These are phyloP conservation scores for Oligia strigilis DNA, from an alignment of 2,888 invertebrate species.

Conservation along the genomic window DNA sequence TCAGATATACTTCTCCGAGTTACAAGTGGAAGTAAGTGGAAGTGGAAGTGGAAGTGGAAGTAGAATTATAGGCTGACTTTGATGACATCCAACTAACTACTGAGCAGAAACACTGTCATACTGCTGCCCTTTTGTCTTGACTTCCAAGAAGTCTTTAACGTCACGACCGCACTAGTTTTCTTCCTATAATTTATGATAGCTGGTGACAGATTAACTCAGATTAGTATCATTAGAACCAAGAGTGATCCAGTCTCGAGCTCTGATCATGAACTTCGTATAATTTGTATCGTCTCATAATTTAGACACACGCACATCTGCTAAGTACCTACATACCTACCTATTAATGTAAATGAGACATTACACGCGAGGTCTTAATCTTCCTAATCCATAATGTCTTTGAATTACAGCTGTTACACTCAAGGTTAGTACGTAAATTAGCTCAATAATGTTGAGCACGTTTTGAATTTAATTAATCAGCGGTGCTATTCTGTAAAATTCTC, in stretches of 20 bases:
- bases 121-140: background rate
- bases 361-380: conserved; percentile 41
- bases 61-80: no score
- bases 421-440: conserved; percentile 44
- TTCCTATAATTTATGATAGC: background rate
- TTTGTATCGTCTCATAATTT: conserved; percentile 2
- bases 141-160: background rate
- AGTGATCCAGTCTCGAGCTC: background rate
- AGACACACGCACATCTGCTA: conserved; percentile 7
- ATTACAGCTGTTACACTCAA: conserved; percentile 51
- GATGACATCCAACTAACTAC: no score
- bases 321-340: conserved; percentile 16
- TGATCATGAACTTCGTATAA: background rate
- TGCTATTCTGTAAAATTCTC: no score
- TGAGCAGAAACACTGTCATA: background rate
- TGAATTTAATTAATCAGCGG: conserved; percentile 8
- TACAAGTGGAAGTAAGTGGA: no score
- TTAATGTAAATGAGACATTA: conserved; percentile 37
- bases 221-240: background rate
- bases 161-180: background rate
- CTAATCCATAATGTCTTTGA: conserved; percentile 29
- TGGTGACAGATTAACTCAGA: background rate
- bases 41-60: no score
- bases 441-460: conserved; percentile 35
- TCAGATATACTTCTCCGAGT: no score